These are phyloP conservation scores for Melikaiella ostensackeni DNA, from an alignment of 2,888 invertebrate species.

Conservation along the genomic window DNA sequence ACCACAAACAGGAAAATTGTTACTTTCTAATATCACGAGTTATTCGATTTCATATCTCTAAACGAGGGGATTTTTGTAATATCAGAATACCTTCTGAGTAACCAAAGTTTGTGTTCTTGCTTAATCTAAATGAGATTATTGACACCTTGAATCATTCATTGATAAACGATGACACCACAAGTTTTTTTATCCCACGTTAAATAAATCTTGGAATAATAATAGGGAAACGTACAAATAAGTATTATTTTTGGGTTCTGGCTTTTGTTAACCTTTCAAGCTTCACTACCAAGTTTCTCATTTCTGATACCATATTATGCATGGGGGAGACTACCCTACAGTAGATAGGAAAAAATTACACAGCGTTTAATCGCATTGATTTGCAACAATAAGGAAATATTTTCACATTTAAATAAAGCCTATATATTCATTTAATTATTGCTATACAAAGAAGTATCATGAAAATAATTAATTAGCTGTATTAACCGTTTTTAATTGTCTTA, in stretches of 20 bases:
- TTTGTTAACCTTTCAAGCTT: neutral
- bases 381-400: neutral
- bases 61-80: neutral
- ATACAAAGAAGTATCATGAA: too few species aligned
- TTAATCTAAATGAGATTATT: neutral
- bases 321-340: neutral
- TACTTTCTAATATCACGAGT: neutral
- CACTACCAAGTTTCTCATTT: neutral
- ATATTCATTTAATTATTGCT: neutral
- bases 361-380: neutral
- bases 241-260: neutral
- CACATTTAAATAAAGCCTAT: neutral
- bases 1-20: conserved; percentile 17
- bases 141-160: neutral
- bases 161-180: neutral
- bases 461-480: too few species aligned
- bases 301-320: neutral
- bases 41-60: conserved; percentile 1
- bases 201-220: neutral
- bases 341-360: neutral
- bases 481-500: too few species aligned
- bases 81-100: neutral
- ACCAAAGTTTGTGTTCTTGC: neutral
- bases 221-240: neutral
- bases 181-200: neutral